Percentiles rank a stretch among this genome's conserved stretches.
Evolutionary conservation across 2,888 invertebrate species (phyloP).

Genomic region (Dromius quadrimaculatus): DNA sequence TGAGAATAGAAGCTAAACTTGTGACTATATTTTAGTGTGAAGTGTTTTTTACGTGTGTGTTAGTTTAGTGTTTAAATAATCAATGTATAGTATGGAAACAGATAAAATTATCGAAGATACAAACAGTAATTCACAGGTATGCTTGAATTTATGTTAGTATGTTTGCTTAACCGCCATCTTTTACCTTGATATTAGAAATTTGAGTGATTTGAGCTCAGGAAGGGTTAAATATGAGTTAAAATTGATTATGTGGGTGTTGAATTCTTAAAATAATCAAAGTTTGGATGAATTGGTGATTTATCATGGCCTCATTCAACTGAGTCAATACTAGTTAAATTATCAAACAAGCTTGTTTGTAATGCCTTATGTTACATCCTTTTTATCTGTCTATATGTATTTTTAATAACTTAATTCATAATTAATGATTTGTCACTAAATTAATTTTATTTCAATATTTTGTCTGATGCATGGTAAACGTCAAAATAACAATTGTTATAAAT

Average conservation of each 20-base stretch:
- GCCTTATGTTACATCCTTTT: constrained; percentile 1
- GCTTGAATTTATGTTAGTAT: constrained; percentile 54
- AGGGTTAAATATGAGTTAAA: not conserved
- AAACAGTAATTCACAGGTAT: constrained; percentile 77
- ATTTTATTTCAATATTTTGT: too few relatives aligned
- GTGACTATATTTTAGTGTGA: constrained; percentile 50
- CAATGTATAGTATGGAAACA: constrained; percentile 91
- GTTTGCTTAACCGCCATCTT: constrained; percentile 49
- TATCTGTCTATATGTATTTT: constrained; percentile 21
- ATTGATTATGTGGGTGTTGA: constrained; percentile 12
- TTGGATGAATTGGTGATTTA: constrained; percentile 4
- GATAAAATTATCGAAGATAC: constrained; percentile 90
- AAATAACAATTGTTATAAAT: too few relatives aligned
- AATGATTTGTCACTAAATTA: constrained; percentile 12
- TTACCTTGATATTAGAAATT: constrained; percentile 51
- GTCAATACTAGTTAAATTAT: constrained; percentile 19
- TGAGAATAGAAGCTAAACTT: constrained; percentile 47
- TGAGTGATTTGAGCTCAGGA: constrained; percentile 18
- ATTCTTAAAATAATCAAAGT: constrained; percentile 6
- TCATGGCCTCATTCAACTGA: constrained; percentile 5
- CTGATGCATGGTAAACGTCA: too few relatives aligned
- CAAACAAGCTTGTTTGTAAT: not conserved
- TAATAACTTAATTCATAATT: constrained; percentile 25
- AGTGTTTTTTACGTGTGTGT: constrained; percentile 54
- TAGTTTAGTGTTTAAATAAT: constrained; percentile 61